Base-by-base conservation (phyloP, 2,113 vertebrate species). In the Pseudorhombus dupliciocellatus region DNA sequence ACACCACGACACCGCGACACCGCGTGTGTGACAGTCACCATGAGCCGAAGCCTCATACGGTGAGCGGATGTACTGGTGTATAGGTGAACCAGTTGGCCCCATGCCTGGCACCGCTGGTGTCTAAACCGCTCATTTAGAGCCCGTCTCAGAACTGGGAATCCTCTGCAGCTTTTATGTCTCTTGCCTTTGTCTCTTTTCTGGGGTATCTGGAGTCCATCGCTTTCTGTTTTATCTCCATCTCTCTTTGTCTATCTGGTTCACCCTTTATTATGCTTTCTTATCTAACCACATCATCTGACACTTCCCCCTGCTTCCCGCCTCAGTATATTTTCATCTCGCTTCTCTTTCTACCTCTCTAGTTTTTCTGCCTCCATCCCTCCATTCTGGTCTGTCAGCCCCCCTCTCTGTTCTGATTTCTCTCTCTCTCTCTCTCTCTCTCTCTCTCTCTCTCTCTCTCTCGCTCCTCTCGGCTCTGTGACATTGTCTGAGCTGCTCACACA, bases 231-330 rank as follows among this genome's bases (percentile, higher is more conserved):
- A 83, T 89, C 69, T 30, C 25, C 26, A 30, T 80, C 74, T 60
- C 79, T 81, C 65, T 80, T 84, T 86, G 67, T 87, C 70, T 87
- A 53, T 62, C 66, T 71, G 56, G 61, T 69, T 86, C 46, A 48
- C 70, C 64, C 63, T 84, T 89, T 79, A 78, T 84, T 81, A 70
- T 77, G 53, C 62, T 66, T 75, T 71, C 34, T 73, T 83, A 84
- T 85, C 79, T 71, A 59, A 67, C 57, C 75, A 75, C 74, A 71
- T 77, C 68, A 77, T 77, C 73, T 88, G 77, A 86, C 80, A 83
- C 76, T 52, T 76, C 52, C 56, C 73, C 79, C 84, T 78, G 77
- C 73, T 80, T 78, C 66, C 79, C 70, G 76, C 83, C 73, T 76
- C 55, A 58, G 22, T 77, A 34, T 83, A 56, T 79, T 80, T 83